A percentile compares a stretch with the other conserved stretches of the same genome.
Evolutionary conservation across 2,113 vertebrate species (phyloP).

Genomic region (Calidris pugnax): DNA sequence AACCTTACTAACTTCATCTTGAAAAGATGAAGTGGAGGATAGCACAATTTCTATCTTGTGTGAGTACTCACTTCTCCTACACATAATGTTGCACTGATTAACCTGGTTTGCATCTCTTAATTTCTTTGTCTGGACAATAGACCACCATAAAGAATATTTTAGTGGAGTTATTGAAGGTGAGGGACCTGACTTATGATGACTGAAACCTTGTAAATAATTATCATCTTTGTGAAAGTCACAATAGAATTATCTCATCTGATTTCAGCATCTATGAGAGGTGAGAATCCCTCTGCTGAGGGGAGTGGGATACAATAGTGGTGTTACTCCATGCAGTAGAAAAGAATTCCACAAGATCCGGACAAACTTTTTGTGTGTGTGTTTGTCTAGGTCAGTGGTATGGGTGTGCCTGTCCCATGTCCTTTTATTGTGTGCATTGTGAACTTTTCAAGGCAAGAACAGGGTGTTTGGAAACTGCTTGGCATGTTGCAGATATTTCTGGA

Average conservation of each 20-base stretch:
- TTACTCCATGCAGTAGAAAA: neutral
- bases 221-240: neutral
- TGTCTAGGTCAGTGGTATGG: neutral
- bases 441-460: neutral
- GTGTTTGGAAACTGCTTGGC: neutral
- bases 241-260: neutral
- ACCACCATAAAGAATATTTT: neutral
- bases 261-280: neutral
- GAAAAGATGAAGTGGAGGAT: neutral
- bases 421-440: neutral
- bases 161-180: neutral
- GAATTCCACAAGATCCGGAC: neutral
- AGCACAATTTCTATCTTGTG: neutral
- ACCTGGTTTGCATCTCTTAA: neutral
- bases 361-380: neutral
- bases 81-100: neutral
- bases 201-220: neutral
- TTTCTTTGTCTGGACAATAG: neutral
- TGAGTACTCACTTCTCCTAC: neutral
- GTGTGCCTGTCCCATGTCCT: neutral
- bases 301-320: neutral
- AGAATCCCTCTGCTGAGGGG: neutral
- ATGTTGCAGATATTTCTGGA: neutral
- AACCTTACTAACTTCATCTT: neutral
- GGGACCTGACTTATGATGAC: neutral